Evolutionary conservation across 2,888 invertebrate genomes (phyloP).

Genomic region (Tipula helvola): DNA sequence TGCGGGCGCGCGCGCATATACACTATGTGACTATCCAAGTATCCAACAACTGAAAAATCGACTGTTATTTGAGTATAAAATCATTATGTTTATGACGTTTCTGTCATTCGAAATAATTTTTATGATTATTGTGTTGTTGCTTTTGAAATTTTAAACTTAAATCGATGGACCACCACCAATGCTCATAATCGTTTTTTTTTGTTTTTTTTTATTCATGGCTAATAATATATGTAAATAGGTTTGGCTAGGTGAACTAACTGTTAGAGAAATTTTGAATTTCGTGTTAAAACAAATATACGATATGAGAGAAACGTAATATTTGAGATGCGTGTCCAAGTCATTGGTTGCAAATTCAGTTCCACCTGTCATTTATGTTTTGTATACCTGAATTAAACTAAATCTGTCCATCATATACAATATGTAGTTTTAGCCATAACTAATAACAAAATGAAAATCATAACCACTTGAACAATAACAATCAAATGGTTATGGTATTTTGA

Average conservation of each 20-base stretch:
- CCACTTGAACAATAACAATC: constrained; percentile 4
- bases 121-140: not conserved
- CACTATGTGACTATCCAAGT: not conserved
- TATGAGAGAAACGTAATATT: not conserved
- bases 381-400: not conserved
- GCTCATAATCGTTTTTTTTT: not conserved
- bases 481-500: not conserved
- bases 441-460: not conserved
- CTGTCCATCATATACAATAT: not conserved
- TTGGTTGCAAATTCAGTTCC: not conserved
- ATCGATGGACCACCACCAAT: not conserved
- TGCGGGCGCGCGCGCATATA: not conserved
- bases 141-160: not conserved
- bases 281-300: not conserved
- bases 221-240: not conserved
- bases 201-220: not conserved
- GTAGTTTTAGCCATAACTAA: not conserved
- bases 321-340: not conserved
- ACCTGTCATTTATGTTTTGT: not conserved
- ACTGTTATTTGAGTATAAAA: not conserved
- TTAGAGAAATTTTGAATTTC: not conserved
- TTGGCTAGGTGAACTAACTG: not conserved
- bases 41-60: not conserved
- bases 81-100: not conserved
- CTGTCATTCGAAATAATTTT: not conserved